Percentiles rank a stretch among this genome's conserved stretches.
Evolutionary conservation across 2,888 invertebrate species (phyloP).

Genomic region (Disparrhopalites patrizii): DNA sequence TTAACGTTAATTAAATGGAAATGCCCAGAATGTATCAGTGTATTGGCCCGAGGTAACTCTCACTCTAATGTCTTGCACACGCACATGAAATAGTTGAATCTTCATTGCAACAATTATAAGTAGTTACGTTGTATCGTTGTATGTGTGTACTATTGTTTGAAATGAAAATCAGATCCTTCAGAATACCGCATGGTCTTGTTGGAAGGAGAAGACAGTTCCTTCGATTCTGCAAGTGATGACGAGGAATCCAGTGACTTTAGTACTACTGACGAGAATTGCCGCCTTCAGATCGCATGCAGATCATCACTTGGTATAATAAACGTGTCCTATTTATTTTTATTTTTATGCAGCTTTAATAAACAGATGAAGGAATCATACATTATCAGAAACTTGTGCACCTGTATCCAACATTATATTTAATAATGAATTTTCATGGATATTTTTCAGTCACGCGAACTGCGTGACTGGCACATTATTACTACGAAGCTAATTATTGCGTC

Average conservation of each 20-base stretch:
- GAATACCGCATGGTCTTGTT: not conserved
- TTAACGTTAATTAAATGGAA: constrained; percentile 53
- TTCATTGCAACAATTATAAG: no score
- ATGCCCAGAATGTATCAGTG: constrained; percentile 51
- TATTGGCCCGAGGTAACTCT: constrained; percentile 49
- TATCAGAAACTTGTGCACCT: no score
- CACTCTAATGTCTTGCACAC: no score
- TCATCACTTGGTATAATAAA: not conserved
- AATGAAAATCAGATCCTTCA: not conserved
- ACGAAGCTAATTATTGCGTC: no score
- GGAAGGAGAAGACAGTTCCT: not conserved
- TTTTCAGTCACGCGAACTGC: no score
- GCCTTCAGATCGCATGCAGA: not conserved
- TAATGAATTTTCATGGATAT: no score
- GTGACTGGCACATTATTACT: no score
- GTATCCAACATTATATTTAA: no score
- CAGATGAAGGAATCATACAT: no score
- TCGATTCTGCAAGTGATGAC: not conserved
- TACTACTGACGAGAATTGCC: not conserved
- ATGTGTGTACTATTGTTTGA: not conserved
- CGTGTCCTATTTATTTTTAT: no score
- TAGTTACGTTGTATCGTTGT: not conserved
- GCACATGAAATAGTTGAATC: no score
- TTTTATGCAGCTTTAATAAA: no score
- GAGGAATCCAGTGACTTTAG: not conserved